Evolutionary conservation across 1,140 invertebrate species (phyloP).

Genomic region (Adelges cooleyi): DNA sequence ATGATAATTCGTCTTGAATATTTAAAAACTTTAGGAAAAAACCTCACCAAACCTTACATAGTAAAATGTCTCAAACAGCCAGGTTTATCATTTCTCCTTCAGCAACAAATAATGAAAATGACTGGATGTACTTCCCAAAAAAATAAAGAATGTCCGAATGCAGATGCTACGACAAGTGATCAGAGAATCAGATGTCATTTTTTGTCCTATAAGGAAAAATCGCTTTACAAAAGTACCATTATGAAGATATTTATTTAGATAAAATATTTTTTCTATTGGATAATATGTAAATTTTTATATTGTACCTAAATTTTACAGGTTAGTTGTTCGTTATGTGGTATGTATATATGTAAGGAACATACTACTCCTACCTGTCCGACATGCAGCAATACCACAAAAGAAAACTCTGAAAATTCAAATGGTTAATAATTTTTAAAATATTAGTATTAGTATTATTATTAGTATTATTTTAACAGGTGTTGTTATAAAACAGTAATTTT

Average conservation of each 20-base stretch:
- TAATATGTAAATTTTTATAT: too few relatives aligned
- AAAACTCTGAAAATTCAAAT: background rate
- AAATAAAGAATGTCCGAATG: background rate
- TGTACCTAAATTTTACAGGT: too few relatives aligned
- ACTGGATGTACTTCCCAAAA: background rate
- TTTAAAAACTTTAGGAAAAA: background rate
- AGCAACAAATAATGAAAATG: conserved; percentile 2
- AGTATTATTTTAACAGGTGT: background rate
- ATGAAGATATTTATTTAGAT: too few relatives aligned
- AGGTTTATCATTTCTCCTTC: background rate
- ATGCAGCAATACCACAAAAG: background rate
- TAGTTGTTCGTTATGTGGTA: too few relatives aligned
- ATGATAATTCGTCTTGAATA: background rate
- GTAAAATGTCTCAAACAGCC: background rate
- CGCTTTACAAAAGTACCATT: background rate
- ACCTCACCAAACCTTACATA: background rate
- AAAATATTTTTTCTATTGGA: too few relatives aligned
- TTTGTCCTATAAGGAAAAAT: conserved; percentile 10
- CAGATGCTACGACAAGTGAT: background rate
- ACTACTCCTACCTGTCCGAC: background rate
- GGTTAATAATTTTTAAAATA: background rate
- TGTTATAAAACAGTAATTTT: conserved; percentile 1
- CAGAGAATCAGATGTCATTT: background rate
- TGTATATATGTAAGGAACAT: background rate
- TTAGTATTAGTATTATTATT: too few relatives aligned